Conservation (phyloP, 2,797 vertebrate species). For the Chaenodraco wilsoni region DNA sequence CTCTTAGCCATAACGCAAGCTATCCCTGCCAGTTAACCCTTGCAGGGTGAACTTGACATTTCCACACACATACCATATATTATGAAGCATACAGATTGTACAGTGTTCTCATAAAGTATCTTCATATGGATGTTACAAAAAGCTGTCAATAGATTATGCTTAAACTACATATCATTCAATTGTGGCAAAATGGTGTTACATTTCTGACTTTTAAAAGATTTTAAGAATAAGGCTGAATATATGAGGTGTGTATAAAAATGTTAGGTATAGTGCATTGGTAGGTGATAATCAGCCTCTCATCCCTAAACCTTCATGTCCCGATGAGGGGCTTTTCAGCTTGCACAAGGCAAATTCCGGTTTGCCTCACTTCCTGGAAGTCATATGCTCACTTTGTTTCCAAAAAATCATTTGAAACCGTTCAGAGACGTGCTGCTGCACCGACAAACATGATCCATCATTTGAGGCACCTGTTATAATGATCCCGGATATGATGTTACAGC, state of each 20-base stretch:
- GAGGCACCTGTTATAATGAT: slow-evolving; percentile 12
- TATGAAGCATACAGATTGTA: neutral
- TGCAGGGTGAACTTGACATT: slow-evolving; percentile 42
- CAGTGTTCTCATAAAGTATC: neutral
- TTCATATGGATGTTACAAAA: neutral
- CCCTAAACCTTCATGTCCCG: neutral
- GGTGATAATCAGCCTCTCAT: neutral
- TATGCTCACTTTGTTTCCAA: neutral
- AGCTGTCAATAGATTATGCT: neutral
- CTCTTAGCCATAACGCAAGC: slow-evolving; percentile 77
- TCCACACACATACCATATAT: neutral
- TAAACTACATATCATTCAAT: too few species aligned
- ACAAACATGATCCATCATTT: slow-evolving; percentile 25
- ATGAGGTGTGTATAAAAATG: too few species aligned
- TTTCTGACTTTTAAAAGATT: neutral
- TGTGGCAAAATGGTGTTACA: neutral
- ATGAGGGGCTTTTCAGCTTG: neutral
- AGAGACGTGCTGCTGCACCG: slow-evolving; percentile 11
- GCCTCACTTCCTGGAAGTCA: slow-evolving; percentile 4
- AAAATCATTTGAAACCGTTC: slow-evolving; percentile 19
- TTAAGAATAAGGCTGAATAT: too few species aligned
- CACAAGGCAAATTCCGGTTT: neutral
- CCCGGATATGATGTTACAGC: slow-evolving; percentile 3
- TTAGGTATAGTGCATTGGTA: too few species aligned
- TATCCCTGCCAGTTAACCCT: slow-evolving; percentile 56